phyloP scores from a whole-genome alignment of 2,113 vertebrate species.

The Bufo gargarizans region DNA sequence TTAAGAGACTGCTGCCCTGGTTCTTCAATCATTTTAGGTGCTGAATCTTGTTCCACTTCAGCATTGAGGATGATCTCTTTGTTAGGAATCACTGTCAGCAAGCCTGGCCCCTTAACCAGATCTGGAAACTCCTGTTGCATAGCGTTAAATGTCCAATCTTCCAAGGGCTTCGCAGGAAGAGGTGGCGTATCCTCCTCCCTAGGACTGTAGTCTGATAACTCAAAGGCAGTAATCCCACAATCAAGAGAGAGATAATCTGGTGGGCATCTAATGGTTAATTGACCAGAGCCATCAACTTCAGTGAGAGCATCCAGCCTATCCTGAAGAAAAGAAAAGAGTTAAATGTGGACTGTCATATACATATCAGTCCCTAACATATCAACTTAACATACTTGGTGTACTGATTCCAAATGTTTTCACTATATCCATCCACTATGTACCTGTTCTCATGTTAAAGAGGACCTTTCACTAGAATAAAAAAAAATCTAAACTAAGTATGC shows the following conservation, averaged over 20 bases:
- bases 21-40: constrained; percentile 60
- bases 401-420: neutral
- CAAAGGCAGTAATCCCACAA: constrained; percentile 96
- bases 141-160: constrained; percentile 77
- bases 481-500: no score
- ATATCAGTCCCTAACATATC: neutral
- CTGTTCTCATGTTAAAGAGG: no score
- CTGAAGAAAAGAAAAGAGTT: constrained; percentile 66
- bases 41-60: constrained; percentile 62
- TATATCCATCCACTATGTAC: no score
- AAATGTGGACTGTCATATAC: neutral
- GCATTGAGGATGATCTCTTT: constrained; percentile 61
- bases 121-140: constrained; percentile 83
- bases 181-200: constrained; percentile 80
- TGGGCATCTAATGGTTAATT: constrained; percentile 96
- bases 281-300: constrained; percentile 94
- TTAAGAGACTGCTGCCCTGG: constrained; percentile 58
- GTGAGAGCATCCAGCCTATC: constrained; percentile 92
- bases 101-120: constrained; percentile 81
- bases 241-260: constrained; percentile 97
- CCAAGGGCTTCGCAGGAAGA: constrained; percentile 74
- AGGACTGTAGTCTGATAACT: constrained; percentile 94
- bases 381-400: neutral
- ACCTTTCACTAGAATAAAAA: no score
- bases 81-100: constrained; percentile 75